Evolutionary conservation across 2,113 vertebrate species (phyloP), one percentile per base, ranked within the genome.

Genomic region (Arvicanthis niloticus): DNA sequence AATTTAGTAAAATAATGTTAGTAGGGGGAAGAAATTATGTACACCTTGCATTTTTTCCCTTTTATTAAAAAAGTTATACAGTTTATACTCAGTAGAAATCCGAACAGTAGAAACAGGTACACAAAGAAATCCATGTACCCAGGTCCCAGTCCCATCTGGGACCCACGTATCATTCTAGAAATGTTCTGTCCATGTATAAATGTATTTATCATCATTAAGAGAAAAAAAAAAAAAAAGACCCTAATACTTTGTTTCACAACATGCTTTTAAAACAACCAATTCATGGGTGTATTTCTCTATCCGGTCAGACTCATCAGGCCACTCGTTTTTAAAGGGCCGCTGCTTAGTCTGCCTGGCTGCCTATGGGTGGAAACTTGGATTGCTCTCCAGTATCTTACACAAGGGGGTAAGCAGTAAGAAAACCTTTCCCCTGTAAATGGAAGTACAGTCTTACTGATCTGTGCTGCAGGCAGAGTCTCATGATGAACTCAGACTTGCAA

Each of bases 11-110:
- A 97, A 73, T 85, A 88, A 34, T 87, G 4, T 67, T 42, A 89
- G 78, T 70, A 45, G 88, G 80, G 45, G 77, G 75, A 62, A 92
- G 70, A 97, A 89, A 91, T 84, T 77, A 62, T 56, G 8, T 40
- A 78, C 8, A 89, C 56, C 3, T 88, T 94, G 51, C 76, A 72
- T 68, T 70, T 93, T 92, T 94, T 45, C 45, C 21, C 12, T 90
- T 78, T 98, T 98, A 96, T 97, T 98, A 94, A 92, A 96, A 96
- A 97, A 93, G 81, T 89, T 84, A 68, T 7, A 95, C 77, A 93
- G 51, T 86, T 96, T 93, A 81, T 73, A 77, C 45, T 89, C 72
- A 91, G 76, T 94, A 93, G 93, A 96, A 93, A 81, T 84, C 91
- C 40, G 56, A 82, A 96, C 4, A 48, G n/a, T 67, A 95, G 91